Evolutionary conservation across 2,888 invertebrate species (phyloP), one percentile per base, ranked within the genome.

Genomic region (Malacosoma neustria): DNA sequence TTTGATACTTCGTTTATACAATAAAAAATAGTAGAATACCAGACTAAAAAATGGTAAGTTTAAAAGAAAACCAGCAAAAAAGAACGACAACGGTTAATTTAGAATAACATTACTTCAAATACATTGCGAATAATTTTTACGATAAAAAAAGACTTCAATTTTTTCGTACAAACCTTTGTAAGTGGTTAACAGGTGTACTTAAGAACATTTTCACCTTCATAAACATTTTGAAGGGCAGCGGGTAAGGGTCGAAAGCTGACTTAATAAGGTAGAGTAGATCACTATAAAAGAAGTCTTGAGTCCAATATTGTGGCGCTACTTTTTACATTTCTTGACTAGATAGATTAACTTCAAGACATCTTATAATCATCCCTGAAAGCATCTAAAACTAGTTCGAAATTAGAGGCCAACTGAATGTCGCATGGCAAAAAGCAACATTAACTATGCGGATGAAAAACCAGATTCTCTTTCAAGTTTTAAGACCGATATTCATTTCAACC

Each of bases 231-330:
- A 59, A 36, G 32, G 34, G 14, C 14, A 29, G 38, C 36, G 46
- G 45, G 42, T 44, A 68, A 69, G 62, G 72, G 72, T 65, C 63
- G 62, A 57, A 57, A 51, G 57, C 66, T 60, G 72, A 70, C 73
- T 73, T 76, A 74, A 76, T 76, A 72, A 73, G 68, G 58, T 54
- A 47, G 61, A 61, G 61, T 61, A 62, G 68, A 69, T 74, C 68
- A 68, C 68, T 62, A 67, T 61, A 64, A 64, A 68, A 66, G 61
- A 65, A 67, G 64, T 61, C 50, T 56, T 49, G 48, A 50, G 52
- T 63, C 57, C 54, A 59, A 70, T 72, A 74, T 71, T 61, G 60
- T 66, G 51, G 61, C 52, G 63, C 47, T 51, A 51, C 54, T 61
- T 67, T 72, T 72, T 68, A 72, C 58, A 63, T 61, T 60, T 49